Percentiles rank a stretch among this genome's conserved stretches.
Conservation (phyloP, 2,113 vertebrate species). For the Cheirogaleus medius region DNA sequence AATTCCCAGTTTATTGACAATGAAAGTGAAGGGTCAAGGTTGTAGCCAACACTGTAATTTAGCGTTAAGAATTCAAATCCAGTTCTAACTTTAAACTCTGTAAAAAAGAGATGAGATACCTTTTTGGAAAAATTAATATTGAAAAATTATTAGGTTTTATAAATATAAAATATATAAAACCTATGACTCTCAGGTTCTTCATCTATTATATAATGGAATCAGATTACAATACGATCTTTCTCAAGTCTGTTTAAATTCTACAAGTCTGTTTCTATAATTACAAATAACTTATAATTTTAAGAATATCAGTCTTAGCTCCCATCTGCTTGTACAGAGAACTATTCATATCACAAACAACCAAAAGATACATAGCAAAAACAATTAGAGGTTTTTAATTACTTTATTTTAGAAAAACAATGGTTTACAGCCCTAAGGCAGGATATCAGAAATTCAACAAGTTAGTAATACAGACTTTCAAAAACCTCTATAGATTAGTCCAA, state of each 20-base stretch:
- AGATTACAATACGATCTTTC: not conserved
- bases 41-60: not conserved
- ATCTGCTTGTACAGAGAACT: not conserved
- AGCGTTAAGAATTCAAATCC: not conserved
- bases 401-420: slow-evolving; percentile 86
- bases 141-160: not conserved
- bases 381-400: slow-evolving; percentile 74
- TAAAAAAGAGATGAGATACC: not conserved
- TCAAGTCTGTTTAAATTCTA: not conserved
- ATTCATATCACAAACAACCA: not conserved
- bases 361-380: not conserved
- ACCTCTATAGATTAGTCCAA: slow-evolving; percentile 68
- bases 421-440: slow-evolving; percentile 81
- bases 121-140: not conserved
- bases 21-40: not conserved
- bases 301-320: too few relatives aligned
- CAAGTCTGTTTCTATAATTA: not conserved
- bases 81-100: not conserved
- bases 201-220: not conserved
- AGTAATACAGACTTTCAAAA: slow-evolving; percentile 79
- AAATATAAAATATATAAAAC: not conserved
- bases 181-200: not conserved
- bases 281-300: not conserved
- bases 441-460: slow-evolving; percentile 71
- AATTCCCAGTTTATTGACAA: not conserved